phyloP scores from a whole-genome alignment of 2,113 vertebrate species.

The Bolborhynchus lineola region DNA sequence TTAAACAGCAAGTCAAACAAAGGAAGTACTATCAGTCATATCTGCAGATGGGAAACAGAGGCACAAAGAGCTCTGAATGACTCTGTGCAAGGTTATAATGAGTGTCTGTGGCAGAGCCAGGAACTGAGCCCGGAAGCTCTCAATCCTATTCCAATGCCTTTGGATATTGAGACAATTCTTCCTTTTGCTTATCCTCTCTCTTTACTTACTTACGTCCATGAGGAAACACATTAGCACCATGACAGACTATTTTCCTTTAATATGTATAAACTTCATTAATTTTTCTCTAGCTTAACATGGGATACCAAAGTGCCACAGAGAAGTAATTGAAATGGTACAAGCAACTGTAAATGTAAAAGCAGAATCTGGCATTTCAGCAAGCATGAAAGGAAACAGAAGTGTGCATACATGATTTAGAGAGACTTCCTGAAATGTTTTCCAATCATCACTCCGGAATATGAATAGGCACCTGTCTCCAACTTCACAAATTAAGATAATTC shows the following conservation, averaged over 20 bases:
- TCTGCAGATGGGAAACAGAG: conserved; percentile 57
- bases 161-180: background rate
- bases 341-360: background rate
- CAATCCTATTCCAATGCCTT: background rate
- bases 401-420: background rate
- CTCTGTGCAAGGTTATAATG: conserved; percentile 35
- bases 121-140: conserved; percentile 22
- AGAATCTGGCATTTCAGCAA: background rate
- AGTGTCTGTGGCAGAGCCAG: conserved; percentile 36
- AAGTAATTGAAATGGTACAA: background rate
- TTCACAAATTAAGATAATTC: background rate
- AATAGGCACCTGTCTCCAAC: background rate
- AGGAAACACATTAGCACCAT: background rate
- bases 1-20: conserved; percentile 26
- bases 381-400: background rate
- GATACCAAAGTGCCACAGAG: background rate
- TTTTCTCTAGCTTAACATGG: background rate
- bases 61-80: conserved; percentile 43
- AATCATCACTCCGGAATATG: background rate
- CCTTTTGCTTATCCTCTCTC: background rate
- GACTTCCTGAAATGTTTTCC: background rate
- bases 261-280: background rate
- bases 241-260: background rate
- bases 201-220: background rate
- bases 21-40: conserved; percentile 42